Conservation (phyloP, 1,140 invertebrate genomes). For the Choristoneura fumiferana region DNA sequence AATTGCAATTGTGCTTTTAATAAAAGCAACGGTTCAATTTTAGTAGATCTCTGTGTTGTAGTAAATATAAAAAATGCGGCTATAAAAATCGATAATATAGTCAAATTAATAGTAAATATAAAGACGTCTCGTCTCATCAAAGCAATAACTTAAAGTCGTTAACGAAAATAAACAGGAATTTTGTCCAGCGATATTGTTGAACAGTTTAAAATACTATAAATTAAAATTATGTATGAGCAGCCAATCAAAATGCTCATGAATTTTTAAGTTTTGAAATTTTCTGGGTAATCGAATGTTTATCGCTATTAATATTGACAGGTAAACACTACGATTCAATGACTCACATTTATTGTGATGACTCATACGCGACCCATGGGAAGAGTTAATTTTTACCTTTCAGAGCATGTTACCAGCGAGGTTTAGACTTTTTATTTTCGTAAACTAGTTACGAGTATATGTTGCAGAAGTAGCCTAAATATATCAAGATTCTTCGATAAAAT, state of each 20-base stretch:
- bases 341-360: conserved; percentile 59
- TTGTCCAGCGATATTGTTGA: neutral
- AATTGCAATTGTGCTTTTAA: no score
- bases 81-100: neutral
- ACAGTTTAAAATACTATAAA: neutral
- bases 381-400: no score
- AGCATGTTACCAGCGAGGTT: no score
- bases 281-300: neutral
- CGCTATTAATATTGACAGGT: conserved; percentile 39
- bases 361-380: conserved; percentile 32
- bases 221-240: conserved; percentile 3
- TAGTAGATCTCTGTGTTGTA: neutral
- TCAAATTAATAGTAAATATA: neutral
- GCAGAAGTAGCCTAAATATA: no score
- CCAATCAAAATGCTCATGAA: neutral
- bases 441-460: no score
- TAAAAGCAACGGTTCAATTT: no score
- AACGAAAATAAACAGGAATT: neutral
- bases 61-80: neutral
- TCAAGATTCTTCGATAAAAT: no score
- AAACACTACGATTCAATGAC: conserved; percentile 62
- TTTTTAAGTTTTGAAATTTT: neutral
- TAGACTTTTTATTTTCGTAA: no score
- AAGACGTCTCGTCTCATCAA: neutral
- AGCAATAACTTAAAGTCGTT: conserved; percentile 6